Base-by-base conservation (phyloP, 2,888 invertebrate species). In the Phortica okadai region DNA sequence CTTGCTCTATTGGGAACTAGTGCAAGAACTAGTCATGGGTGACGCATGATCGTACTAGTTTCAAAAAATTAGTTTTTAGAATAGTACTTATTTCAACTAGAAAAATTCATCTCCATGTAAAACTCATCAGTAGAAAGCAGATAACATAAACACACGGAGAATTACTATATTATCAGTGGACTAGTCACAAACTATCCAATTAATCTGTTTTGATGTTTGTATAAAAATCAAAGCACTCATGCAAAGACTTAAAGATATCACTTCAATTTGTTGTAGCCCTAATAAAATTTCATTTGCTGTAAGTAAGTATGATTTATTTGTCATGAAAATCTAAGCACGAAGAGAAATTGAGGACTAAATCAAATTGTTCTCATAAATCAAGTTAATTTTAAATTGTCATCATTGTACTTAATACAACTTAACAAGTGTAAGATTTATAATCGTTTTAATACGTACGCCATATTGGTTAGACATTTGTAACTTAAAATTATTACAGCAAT, bases 391-490 rank as follows among this genome's bases (percentile, higher is more conserved):
- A 41, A 6, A 21, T 62, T 10, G 45, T 44, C 50, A 42, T 67
- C 67, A n/a, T 33, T 14, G 33, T 21, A 44, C 45, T 67, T 44
- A 67, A 67, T 67, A 45, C 67, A 44, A 45, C 6, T 42, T 14
- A 45, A 21, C 69, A n/a, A 25, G 10, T 16, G 45, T 14, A 69
- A 69, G 69, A 69, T 69, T 69, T 69, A 69, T 69, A 69, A 69
- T 16, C 69, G 69, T 69, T 69, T 45, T 45, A 67, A 67, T 67
- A 45, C 45, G 44, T 44, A 44, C 16, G 44, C 42, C 69, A 69
- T 69, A 69, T 69, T 69, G 69, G 69, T 69, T 69, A 69, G 69
- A 69, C 69, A 69, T 69, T 69, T 69, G 69, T 69, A 45, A 69
- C 69, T 21, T 42, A 69, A 69, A 69, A 25, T 69, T 69, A 69